Percentiles rank a stretch among this genome's conserved stretches.
phyloP scores from a whole-genome alignment of 2,888 invertebrate species.

The Noctua fimbriata region DNA sequence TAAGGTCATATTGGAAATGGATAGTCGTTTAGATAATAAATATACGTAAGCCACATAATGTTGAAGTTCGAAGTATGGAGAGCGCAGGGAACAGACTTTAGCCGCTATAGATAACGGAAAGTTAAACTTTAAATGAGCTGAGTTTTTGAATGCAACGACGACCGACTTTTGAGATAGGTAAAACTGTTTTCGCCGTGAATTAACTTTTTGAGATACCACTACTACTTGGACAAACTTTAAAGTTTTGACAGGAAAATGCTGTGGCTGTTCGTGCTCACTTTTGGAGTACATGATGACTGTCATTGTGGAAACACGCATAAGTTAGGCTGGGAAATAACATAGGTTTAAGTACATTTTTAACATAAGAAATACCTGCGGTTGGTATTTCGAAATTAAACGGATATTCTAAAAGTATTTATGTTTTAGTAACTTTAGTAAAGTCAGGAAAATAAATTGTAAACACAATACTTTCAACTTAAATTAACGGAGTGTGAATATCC shows the following conservation, averaged over 20 bases:
- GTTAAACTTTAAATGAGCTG: slow-evolving; percentile 42
- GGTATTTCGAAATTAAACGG: slow-evolving; percentile 16
- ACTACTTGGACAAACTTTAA: slow-evolving; percentile 11
- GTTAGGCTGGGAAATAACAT: slow-evolving; percentile 32
- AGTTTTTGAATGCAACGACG: slow-evolving; percentile 45
- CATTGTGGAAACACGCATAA: slow-evolving; percentile 27
- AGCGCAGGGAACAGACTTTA: slow-evolving; percentile 23
- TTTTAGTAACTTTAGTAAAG: not conserved
- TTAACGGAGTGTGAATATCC: not conserved
- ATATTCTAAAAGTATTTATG: not conserved
- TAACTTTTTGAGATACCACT: slow-evolving; percentile 17
- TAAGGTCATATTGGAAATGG: slow-evolving; percentile 15
- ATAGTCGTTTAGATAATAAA: slow-evolving; percentile 23
- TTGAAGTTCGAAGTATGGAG: slow-evolving; percentile 28
- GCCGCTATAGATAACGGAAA: slow-evolving; percentile 21
- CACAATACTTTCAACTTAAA: not conserved
- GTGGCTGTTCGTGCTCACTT: slow-evolving; percentile 14
- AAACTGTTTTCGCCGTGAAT: slow-evolving; percentile 29
- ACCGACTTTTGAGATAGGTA: slow-evolving; percentile 24
- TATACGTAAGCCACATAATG: slow-evolving; percentile 26
- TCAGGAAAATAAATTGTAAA: not conserved
- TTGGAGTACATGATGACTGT: slow-evolving; percentile 11
- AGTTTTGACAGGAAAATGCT: not conserved
- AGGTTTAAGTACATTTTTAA: slow-evolving; percentile 31
- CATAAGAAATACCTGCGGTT: not conserved